These are phyloP conservation scores for Antheraea pernyi DNA, from an alignment of 1,140 invertebrate species.

Conservation along the genomic window DNA sequence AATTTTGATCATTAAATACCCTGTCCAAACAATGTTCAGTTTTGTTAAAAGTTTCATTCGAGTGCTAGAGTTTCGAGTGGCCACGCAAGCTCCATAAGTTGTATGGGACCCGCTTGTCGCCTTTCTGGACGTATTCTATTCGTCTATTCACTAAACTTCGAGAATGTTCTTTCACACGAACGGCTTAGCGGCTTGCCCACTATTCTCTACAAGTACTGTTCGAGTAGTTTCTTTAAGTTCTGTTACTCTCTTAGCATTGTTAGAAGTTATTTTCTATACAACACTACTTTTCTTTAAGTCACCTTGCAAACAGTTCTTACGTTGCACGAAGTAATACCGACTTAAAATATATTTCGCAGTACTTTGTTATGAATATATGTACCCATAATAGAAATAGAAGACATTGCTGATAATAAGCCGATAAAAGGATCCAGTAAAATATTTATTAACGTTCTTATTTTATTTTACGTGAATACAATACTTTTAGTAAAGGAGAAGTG, in stretches of 20 bases:
- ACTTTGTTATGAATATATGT: not conserved
- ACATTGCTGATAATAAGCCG: no score
- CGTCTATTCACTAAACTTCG: conserved; percentile 60
- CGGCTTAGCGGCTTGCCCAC: conserved; percentile 65
- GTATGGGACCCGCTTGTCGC: conserved; percentile 49
- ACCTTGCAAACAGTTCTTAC: not conserved
- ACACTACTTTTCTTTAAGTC: conserved; percentile 13
- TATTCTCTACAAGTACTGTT: conserved; percentile 52
- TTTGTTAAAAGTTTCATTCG: not conserved
- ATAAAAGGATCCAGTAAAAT: not conserved
- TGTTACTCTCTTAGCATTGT: conserved; percentile 48
- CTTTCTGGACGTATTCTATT: conserved; percentile 49
- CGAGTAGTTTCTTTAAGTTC: conserved; percentile 48
- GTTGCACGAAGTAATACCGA: not conserved
- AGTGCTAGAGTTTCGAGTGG: conserved; percentile 24
- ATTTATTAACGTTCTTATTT: not conserved
- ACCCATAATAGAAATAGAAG: no score
- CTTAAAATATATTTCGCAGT: not conserved
- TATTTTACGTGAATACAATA: conserved; percentile 24
- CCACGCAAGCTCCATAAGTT: conserved; percentile 39
- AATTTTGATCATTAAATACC: not conserved
- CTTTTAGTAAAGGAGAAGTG: no score
- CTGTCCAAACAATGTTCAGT: not conserved
- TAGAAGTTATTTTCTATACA: conserved; percentile 28
- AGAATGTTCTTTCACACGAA: conserved; percentile 59